A percentile compares a stretch with the other conserved stretches of the same genome.
These are phyloP conservation scores for Macrotus californicus DNA, from an alignment of 2,113 vertebrate genomes.

Conservation along the genomic window DNA sequence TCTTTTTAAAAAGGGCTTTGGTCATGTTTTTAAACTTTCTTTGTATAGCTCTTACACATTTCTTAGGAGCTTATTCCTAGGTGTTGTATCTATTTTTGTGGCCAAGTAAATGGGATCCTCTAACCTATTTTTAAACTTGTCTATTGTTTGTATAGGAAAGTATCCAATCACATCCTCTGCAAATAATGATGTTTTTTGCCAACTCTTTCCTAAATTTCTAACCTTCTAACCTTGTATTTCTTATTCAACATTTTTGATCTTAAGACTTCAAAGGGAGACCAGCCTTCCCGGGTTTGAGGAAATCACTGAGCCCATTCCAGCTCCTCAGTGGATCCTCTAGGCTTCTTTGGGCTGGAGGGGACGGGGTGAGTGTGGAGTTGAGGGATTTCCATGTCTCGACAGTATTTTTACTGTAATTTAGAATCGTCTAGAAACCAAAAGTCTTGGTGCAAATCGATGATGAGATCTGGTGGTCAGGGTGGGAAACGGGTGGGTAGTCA, in stretches of 20 bases:
- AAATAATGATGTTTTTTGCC: not conserved
- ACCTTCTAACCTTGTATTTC: not conserved
- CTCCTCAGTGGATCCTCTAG: not conserved
- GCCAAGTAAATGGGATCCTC: slow-evolving; percentile 5
- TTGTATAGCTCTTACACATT: not conserved
- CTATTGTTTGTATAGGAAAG: slow-evolving; percentile 7
- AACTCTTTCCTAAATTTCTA: not conserved
- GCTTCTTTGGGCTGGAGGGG: not conserved
- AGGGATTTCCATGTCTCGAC: not conserved
- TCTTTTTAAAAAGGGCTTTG: not conserved
- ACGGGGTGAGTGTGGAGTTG: accelerated
- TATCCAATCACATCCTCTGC: not conserved
- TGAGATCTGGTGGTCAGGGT: accelerated
- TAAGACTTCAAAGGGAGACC: not conserved
- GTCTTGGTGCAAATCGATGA: not conserved
- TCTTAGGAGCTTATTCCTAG: not conserved
- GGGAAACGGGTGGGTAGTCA: not conserved
- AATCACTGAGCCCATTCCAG: not conserved
- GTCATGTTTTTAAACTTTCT: not conserved
- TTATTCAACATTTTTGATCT: slow-evolving; percentile 17
- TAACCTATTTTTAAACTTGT: not conserved
- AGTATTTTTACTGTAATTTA: slow-evolving; percentile 2
- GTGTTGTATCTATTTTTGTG: slow-evolving; percentile 15
- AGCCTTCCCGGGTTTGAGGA: not conserved
- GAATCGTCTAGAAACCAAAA: not conserved